phyloP scores from a whole-genome alignment of 2,888 invertebrate species.

The Yponomeuta plumbellus region DNA sequence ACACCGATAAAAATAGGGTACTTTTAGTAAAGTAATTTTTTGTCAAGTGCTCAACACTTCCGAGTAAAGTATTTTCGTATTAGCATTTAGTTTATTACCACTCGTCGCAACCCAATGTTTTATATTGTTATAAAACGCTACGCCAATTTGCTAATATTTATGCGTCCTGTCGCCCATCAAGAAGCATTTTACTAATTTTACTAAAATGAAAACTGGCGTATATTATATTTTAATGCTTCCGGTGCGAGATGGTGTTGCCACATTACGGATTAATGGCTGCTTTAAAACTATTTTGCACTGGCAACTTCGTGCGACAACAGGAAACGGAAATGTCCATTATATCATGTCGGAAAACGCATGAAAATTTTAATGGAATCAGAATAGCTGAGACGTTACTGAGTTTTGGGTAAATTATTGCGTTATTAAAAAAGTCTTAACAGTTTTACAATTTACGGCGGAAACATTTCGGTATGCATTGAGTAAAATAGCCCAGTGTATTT shows the following conservation, averaged over 20 bases:
- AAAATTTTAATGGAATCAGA: conserved; percentile 19
- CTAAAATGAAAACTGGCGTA: conserved; percentile 66
- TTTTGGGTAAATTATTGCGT: background rate
- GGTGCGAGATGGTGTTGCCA: conserved; percentile 60
- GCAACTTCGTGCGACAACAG: conserved; percentile 47
- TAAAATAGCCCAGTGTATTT: too few species aligned
- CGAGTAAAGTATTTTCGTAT: background rate
- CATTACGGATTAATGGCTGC: conserved; percentile 67
- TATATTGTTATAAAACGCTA: conserved; percentile 48
- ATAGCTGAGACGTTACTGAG: background rate
- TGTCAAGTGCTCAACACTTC: too few species aligned
- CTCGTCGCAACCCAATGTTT: conserved; percentile 27
- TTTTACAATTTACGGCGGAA: conserved; percentile 1
- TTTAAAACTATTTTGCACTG: conserved; percentile 71
- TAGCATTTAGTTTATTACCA: conserved; percentile 30
- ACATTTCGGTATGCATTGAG: background rate
- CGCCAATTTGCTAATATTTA: conserved; percentile 62
- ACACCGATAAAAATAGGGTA: too few species aligned
- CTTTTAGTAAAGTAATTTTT: too few species aligned
- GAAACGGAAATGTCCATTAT: conserved; percentile 68
- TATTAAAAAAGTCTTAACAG: background rate
- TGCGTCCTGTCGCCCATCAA: conserved; percentile 59
- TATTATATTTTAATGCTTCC: conserved; percentile 73
- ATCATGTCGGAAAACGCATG: conserved; percentile 54
- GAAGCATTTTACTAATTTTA: conserved; percentile 64